A percentile compares a stretch with the other conserved stretches of the same genome.
These are phyloP conservation scores for Nothoprocta perdicaria DNA, from an alignment of 2,113 vertebrate genomes.

Conservation along the genomic window DNA sequence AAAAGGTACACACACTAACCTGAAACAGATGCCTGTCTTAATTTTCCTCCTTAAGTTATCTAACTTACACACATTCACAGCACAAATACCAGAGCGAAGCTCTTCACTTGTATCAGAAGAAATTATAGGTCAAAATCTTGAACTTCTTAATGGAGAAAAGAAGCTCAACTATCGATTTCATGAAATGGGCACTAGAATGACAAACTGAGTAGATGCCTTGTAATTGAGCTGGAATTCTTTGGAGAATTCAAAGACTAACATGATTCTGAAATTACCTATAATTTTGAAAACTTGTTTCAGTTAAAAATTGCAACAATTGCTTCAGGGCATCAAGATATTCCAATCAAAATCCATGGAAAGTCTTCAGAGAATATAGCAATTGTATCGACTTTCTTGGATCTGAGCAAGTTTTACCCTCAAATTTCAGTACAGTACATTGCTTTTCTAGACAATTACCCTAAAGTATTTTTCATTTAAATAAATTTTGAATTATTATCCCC, in stretches of 20 bases:
- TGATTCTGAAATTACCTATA: neutral
- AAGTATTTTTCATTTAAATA: neutral
- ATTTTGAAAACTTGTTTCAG: neutral
- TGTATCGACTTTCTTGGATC: neutral
- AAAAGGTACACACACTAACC: neutral
- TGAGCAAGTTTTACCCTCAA: neutral
- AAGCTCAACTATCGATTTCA: neutral
- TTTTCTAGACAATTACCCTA: neutral
- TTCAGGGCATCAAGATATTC: neutral
- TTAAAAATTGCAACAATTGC: neutral
- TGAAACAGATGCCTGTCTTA: neutral
- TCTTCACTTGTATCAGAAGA: neutral
- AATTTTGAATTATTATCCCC: neutral
- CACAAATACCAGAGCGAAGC: neutral
- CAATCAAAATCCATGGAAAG: neutral
- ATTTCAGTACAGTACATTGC: neutral
- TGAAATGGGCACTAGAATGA: neutral
- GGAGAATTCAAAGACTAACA: neutral
- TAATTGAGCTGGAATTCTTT: neutral
- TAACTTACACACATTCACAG: neutral
- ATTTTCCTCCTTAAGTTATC: neutral
- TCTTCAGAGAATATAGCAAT: neutral
- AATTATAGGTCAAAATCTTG: neutral
- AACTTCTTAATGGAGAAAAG: neutral
- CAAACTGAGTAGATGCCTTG: neutral